phyloP scores from a whole-genome alignment of 2,888 invertebrate genomes.

The Camptogramma bilineatum region DNA sequence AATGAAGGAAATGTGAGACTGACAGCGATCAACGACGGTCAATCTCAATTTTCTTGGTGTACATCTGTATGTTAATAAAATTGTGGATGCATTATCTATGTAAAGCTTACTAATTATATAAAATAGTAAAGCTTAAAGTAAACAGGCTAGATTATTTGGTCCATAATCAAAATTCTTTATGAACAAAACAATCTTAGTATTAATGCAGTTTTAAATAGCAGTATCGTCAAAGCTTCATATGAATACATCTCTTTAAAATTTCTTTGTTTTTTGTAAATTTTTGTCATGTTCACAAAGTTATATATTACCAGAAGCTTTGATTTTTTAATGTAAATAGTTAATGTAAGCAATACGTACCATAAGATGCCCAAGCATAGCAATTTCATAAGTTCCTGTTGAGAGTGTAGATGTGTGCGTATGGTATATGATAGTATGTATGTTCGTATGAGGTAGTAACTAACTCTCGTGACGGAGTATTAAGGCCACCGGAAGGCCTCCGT shows the following conservation, averaged over 20 bases:
- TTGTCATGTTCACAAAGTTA: neutral
- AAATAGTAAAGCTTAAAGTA: conserved; percentile 49
- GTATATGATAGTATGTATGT: neutral
- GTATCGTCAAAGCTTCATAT: conserved; percentile 31
- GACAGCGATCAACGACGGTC: conserved; percentile 42
- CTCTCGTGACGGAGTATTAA: neutral
- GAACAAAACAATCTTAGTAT: conserved; percentile 31
- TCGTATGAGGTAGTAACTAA: neutral
- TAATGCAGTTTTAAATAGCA: conserved; percentile 21
- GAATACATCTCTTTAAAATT: neutral
- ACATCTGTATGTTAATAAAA: conserved; percentile 63
- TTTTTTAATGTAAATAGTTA: conserved; percentile 20
- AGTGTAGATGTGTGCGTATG: conserved; percentile 25
- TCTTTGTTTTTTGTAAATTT: neutral
- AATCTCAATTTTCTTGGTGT: conserved; percentile 51
- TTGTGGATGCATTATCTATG: conserved; percentile 64
- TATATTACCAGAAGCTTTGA: conserved; percentile 24
- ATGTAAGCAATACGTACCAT: conserved; percentile 38
- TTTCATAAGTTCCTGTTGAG: conserved; percentile 22
- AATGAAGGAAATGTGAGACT: conserved; percentile 57
- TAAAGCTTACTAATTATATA: conserved; percentile 51
- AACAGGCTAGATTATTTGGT: conserved; percentile 20
- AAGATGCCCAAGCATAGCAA: conserved; percentile 20
- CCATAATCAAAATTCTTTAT: conserved; percentile 33
- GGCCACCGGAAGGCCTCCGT: neutral